Evolutionary conservation across 2,888 invertebrate species (phyloP), one percentile per base, ranked within the genome.

Genomic region (Napeogenes sylphis): DNA sequence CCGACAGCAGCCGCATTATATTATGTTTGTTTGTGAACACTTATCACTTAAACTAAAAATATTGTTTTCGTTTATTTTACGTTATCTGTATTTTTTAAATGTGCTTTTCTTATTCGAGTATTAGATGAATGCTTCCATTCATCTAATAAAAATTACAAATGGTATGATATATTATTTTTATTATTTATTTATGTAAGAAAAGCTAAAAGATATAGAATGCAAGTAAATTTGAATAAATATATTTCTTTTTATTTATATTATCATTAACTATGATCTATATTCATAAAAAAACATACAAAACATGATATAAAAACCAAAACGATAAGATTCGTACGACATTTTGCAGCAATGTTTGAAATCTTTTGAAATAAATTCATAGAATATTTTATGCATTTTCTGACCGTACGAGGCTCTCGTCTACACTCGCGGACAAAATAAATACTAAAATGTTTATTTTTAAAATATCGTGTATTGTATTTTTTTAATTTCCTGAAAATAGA

Each of bases 321-420:
- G 70, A 72, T 71, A 70, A 70, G 67, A 68, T 73, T 70, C 67
- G 70, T 70, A 71, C 71, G 70, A 70, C 73, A 71, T 75, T 75
- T 51, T 69, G 68, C 70, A 69, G 67, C 66, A 68, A 70, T 68
- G 68, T 69, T 77, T 80, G 83, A 84, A 85, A 87, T 85, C 80
- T 79, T 80, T 77, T 81, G 81, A 88, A 88, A 87, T 87, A 88
- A 89, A 88, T 89, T 87, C 87, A 88, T 86, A 83, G 87, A 89
- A 89, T 87, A 87, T 88, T 87, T 87, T 85, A 86, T 86, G 83
- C 84, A 85, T 86, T 85, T 89, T 88, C 89, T 87, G 87, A 89
- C 89, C 86, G 83, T 89, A 89, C 89, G 79, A 77, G 79, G 82
- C 82, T 83, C 83, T 81, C 75, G 78, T 72, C 73, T 85, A 77